phyloP scores from a whole-genome alignment of 1,140 invertebrate genomes.

The Drosophila teissieri region DNA sequence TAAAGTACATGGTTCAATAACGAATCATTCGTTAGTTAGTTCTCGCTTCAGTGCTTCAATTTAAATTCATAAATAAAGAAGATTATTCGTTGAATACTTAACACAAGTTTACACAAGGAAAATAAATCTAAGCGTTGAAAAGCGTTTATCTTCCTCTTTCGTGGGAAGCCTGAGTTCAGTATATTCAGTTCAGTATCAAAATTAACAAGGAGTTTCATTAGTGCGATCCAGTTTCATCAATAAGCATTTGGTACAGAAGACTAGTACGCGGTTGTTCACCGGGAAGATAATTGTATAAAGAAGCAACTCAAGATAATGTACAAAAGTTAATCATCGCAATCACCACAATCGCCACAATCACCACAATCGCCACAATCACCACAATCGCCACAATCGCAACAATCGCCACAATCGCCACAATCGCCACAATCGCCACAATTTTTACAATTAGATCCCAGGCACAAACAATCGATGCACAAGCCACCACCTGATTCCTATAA shows the following conservation, averaged over 20 bases:
- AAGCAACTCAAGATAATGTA: not conserved
- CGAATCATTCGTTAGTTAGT: constrained; percentile 18
- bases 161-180: constrained; percentile 29
- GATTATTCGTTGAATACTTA: constrained; percentile 20
- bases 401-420: no score
- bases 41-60: constrained; percentile 14
- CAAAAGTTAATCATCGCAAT: not conserved
- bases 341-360: not conserved
- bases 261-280: constrained; percentile 72
- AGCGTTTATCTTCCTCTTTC: no score
- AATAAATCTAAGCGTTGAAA: no score
- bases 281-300: constrained; percentile 21
- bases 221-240: constrained; percentile 27
- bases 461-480: constrained; percentile 14
- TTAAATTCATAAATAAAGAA: constrained; percentile 40
- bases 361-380: not conserved
- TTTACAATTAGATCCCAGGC: not conserved
- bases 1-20: constrained; percentile 56
- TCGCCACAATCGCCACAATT: not conserved
- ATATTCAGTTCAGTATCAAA: constrained; percentile 5
- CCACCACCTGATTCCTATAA: constrained; percentile 35
- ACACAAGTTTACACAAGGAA: not conserved
- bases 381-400: not conserved
- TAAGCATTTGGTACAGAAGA: constrained; percentile 43
- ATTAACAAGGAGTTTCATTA: constrained; percentile 7